Evolutionary conservation across 1,140 invertebrate species (phyloP), one percentile per base, ranked within the genome.

Genomic region (Brachionus calyciflorus): DNA sequence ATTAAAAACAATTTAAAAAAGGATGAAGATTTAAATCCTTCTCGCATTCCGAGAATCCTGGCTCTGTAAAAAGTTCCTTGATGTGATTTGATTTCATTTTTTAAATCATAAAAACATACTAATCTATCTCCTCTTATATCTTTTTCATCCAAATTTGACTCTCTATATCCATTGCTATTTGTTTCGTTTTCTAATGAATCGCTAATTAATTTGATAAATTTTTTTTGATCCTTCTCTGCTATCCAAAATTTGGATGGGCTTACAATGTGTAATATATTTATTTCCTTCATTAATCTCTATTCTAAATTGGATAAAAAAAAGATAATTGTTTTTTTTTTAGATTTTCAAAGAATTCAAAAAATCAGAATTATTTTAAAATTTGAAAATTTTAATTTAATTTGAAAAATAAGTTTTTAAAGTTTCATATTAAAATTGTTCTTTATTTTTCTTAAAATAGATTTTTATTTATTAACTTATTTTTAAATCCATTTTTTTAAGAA

Each of bases 201-300:
- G 28, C 37, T 40, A 10, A 73, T 73, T 24, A 51, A 51, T 19
- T 37, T 55, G 12, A 51, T 49, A 73, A 73, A 73, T 73, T 49
- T 17, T 12, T 10, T 12, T 2, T 44, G 24, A 3, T 73, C 21
- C 33, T 51, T 49, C 30, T 73, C 44, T 5, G 69, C 69, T n/a
- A 73, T 73, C 69, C 69, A 73, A 55, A 73, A 51, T 51, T 73
- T 41, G 21, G 46, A 51, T 17, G 46, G 46, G 17, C 46, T 73
- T 21, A 21, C 10, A 24, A 40, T 40, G 19, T 21, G 49, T 51
- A 73, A 51, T 24, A 73, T 55, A 12, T 73, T 28, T 19, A 51
- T 33, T 33, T 40, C n/a, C n/a, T 73, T 55, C 69, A 73, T 73
- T 51, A 24, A 55, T 55, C 53, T n/a, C n/a, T n/a, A n/a, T n/a